Base-by-base conservation (phyloP, 2,113 vertebrate genomes). In the Zosterops pallidus region DNA sequence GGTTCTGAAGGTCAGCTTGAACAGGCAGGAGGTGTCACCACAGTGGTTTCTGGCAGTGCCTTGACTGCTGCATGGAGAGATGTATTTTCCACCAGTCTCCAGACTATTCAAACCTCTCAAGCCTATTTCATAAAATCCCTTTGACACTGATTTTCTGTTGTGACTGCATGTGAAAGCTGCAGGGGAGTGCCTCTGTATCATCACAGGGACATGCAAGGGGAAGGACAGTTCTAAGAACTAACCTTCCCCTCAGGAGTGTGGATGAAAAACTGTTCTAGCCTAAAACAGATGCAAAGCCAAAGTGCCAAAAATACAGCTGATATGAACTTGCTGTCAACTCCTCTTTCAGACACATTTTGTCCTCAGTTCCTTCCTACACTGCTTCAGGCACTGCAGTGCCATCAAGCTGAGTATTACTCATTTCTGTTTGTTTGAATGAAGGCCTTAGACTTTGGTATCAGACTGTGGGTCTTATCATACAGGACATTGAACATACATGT, bases 171-270 rank as follows among this genome's bases (percentile, higher is more conserved):
- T 59, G 60, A 79, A 85, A 79, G 35, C 42, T 55, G 29, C 39
- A 52, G 44, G 9, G 16, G 16, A 83, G 6, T 71, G 22, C 26
- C 52, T 55, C 67, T 75, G 20, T 37, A 9, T 35, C 52, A 70
- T 65, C 50, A 65, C 12, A 75, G 65, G 62, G 8, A 29, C 7
- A 21, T 0, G 0, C 0, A 4, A 87, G 9, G 8, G 24, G 47
- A 72, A 79, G 69, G 59, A 52, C 1, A 2, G 50, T 25, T 78
- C 47, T 67, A 57, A 35, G 29, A 49, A 21, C 26, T 29, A 47
- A 33, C 31, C 44, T 83, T 75, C 23, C 9, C 17, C 20, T 71
- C 39, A 33, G 44, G 47, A 85, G 8, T 8, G 7, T 57, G 52
- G 37, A 39, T 42, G 18, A 63, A 78, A 67, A 52, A 16, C 24